A percentile compares a stretch with the other conserved stretches of the same genome.
phyloP scores from a whole-genome alignment of 2,797 vertebrate species.

The Scomberomorus guttatus region DNA sequence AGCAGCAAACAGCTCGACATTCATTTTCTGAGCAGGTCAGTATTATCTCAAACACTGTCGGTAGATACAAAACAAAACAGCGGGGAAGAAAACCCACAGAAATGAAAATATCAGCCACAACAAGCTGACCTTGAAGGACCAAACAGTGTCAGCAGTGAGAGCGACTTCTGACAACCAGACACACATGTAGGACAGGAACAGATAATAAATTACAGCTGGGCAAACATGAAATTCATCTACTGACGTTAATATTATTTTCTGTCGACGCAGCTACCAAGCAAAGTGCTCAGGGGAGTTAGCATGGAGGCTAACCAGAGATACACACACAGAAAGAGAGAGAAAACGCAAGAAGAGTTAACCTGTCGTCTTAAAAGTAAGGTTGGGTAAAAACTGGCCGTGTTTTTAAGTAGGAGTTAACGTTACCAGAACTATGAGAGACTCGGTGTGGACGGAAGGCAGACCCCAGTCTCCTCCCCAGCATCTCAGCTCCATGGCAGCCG shows the following conservation, averaged over 20 bases:
- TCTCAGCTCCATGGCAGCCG: conserved; percentile 92
- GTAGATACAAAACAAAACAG: fast-evolving
- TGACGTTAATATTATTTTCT: neutral
- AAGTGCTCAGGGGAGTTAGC: conserved; percentile 61
- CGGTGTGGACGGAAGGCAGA: conserved; percentile 93
- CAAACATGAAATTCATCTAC: neutral
- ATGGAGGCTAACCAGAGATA: conserved; percentile 60
- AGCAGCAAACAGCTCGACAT: neutral
- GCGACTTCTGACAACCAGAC: conserved; percentile 8
- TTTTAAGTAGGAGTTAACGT: conserved; percentile 39
- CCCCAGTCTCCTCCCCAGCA: conserved; percentile 98
- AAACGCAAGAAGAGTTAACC: neutral
- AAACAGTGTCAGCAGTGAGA: neutral
- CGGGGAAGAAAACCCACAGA: neutral
- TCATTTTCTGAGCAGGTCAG: neutral
- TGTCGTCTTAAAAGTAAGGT: neutral
- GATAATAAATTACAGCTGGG: neutral
- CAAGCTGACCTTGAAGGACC: conserved; percentile 76
- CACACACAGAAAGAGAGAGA: neutral
- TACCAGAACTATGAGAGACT: conserved; percentile 95
- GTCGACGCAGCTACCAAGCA: conserved; percentile 13
- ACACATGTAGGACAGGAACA: neutral
- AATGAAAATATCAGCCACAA: neutral
- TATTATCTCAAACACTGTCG: fast-evolving
- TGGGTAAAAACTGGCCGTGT: neutral